These are phyloP conservation scores for Cavia porcellus DNA, from an alignment of 2,113 vertebrate genomes.

Conservation along the genomic window DNA sequence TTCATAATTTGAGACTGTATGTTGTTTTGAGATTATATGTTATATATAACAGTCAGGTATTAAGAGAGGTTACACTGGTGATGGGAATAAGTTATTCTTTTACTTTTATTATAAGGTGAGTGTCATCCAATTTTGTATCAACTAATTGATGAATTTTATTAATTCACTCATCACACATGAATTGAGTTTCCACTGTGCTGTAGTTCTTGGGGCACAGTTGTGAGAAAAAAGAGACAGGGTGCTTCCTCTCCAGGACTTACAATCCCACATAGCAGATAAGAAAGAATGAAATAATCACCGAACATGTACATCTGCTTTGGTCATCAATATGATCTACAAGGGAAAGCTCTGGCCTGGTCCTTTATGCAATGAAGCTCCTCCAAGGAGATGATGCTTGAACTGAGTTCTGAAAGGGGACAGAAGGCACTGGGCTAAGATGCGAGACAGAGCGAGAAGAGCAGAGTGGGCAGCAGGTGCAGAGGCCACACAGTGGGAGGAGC, in stretches of 20 bases:
- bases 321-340: background rate
- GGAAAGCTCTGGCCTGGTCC: background rate
- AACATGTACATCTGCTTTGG: background rate
- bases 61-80: background rate
- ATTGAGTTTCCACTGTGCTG: background rate
- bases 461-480: background rate
- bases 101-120: background rate
- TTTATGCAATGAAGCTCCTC: background rate
- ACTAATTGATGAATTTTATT: background rate
- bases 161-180: background rate
- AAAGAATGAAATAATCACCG: background rate
- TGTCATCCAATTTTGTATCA: background rate
- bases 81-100: background rate
- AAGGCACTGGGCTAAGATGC: background rate
- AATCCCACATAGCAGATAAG: background rate
- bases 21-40: background rate
- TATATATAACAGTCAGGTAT: background rate
- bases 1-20: conserved; percentile 1
- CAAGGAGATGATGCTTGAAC: background rate
- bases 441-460: background rate
- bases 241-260: background rate
- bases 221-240: background rate
- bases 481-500: accelerated
- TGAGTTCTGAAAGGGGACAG: background rate
- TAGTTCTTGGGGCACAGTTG: background rate